phyloP scores from a whole-genome alignment of 2,113 vertebrate genomes.

The Tychaedon coryphoeus region DNA sequence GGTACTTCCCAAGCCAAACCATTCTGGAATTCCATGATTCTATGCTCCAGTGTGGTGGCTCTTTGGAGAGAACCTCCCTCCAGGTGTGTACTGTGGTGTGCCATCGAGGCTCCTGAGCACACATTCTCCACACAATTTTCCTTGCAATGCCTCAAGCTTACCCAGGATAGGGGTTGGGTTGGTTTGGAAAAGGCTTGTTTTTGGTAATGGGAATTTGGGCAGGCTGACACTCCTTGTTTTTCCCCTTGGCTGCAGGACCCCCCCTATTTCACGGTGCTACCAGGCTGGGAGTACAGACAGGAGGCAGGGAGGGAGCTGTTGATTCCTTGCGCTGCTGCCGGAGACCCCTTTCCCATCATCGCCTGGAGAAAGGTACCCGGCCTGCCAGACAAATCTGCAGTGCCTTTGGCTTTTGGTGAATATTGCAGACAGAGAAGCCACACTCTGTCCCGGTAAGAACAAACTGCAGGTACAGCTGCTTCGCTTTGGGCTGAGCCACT shows the following conservation, averaged over 20 bases:
- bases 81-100: neutral
- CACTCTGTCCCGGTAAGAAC: slow-evolving; percentile 72
- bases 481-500: slow-evolving; percentile 68
- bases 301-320: slow-evolving; percentile 97
- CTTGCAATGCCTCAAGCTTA: neutral
- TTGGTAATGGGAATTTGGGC: neutral
- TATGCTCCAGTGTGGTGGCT: rapidly evolving
- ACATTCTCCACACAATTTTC: rapidly evolving
- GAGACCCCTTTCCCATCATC: slow-evolving; percentile 96
- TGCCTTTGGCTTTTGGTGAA: slow-evolving; percentile 74
- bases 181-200: neutral
- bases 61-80: neutral
- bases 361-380: slow-evolving; percentile 94
- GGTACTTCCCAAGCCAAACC: neutral
- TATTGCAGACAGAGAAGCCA: slow-evolving; percentile 72
- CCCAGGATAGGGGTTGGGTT: neutral
- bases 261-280: slow-evolving; percentile 99
- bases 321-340: slow-evolving; percentile 96
- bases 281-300: slow-evolving; percentile 98
- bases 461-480: slow-evolving; percentile 70
- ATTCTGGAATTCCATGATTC: neutral
- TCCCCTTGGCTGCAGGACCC: slow-evolving; percentile 81
- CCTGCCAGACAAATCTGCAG: slow-evolving; percentile 74
- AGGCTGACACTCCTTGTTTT: neutral
- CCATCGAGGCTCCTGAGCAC: neutral